These are phyloP conservation scores for Entomyzon cyanotis DNA, from an alignment of 2,113 vertebrate species.

Conservation along the genomic window DNA sequence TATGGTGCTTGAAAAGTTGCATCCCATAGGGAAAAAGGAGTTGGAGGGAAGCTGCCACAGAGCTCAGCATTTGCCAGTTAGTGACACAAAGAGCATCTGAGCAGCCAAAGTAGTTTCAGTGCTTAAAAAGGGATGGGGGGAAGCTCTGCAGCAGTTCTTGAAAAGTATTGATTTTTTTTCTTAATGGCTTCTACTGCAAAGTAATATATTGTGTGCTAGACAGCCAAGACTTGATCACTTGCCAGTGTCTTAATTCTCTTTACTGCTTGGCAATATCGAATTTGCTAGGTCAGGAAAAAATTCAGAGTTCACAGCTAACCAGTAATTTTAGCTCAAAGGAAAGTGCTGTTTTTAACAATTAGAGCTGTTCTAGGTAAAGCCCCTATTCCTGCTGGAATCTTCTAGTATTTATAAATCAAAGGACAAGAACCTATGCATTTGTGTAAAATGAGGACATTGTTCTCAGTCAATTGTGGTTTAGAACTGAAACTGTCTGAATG, in stretches of 20 bases:
- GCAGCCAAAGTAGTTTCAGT: neutral
- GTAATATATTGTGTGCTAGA: neutral
- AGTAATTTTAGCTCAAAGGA: neutral
- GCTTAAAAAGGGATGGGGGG: neutral
- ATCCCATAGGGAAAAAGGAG: neutral
- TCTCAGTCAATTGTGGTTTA: neutral
- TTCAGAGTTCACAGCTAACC: neutral
- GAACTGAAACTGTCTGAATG: neutral
- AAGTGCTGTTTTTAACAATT: neutral
- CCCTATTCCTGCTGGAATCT: neutral
- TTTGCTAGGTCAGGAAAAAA: neutral
- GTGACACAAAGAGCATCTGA: neutral
- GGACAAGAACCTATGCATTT: neutral
- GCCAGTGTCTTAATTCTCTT: neutral
- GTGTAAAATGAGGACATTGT: neutral
- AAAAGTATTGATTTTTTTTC: neutral
- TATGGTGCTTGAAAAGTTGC: neutral
- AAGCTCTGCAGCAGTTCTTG: slow-evolving; percentile 7
- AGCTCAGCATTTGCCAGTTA: neutral
- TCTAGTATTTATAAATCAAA: neutral
- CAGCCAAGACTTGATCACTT: neutral
- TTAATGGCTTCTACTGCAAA: slow-evolving; percentile 44
- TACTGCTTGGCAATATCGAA: neutral
- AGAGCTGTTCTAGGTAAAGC: neutral
- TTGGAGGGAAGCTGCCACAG: neutral